Evolutionary conservation across 2,888 invertebrate genomes (phyloP).

Genomic region (Poecilobothrus nobilitatus): DNA sequence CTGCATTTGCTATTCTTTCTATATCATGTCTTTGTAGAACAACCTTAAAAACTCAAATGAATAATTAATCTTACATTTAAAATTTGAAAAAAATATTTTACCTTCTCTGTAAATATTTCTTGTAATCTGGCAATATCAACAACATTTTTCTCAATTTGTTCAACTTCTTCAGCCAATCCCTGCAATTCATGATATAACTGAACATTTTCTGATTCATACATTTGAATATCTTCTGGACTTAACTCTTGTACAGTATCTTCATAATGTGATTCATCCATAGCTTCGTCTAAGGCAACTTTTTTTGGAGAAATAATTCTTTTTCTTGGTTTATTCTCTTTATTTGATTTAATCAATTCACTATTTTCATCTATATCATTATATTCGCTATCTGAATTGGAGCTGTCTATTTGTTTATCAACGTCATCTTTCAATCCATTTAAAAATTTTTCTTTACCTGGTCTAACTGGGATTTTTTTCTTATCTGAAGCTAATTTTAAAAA

Average conservation of each 20-base stretch:
- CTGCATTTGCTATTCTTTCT: constrained; percentile 78
- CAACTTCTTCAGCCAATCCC: constrained; percentile 82
- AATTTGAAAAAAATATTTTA: constrained; percentile 26
- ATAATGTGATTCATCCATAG: constrained; percentile 35
- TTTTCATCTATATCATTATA: constrained; percentile 23
- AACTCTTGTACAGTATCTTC: constrained; percentile 44
- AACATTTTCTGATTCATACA: constrained; percentile 87
- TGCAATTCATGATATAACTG: constrained; percentile 80
- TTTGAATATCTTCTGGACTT: constrained; percentile 80
- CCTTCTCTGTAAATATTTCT: constrained; percentile 92
- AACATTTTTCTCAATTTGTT: constrained; percentile 83
- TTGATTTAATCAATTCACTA: constrained; percentile 13
- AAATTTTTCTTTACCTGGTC: constrained; percentile 29
- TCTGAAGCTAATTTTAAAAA: constrained; percentile 59
- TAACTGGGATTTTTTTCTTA: constrained; percentile 36
- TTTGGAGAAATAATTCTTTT: constrained; percentile 22
- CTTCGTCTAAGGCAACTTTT: constrained; percentile 39
- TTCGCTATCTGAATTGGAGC: constrained; percentile 20
- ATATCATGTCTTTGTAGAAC: constrained; percentile 90
- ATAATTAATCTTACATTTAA: neutral
- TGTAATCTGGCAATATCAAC: constrained; percentile 92
- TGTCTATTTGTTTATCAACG: constrained; percentile 30
- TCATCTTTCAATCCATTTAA: neutral
- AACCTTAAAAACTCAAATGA: constrained; percentile 47
- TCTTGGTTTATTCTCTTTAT: constrained; percentile 21